Conservation (phyloP, 2,113 vertebrate species). For the Haemorhous mexicanus region DNA sequence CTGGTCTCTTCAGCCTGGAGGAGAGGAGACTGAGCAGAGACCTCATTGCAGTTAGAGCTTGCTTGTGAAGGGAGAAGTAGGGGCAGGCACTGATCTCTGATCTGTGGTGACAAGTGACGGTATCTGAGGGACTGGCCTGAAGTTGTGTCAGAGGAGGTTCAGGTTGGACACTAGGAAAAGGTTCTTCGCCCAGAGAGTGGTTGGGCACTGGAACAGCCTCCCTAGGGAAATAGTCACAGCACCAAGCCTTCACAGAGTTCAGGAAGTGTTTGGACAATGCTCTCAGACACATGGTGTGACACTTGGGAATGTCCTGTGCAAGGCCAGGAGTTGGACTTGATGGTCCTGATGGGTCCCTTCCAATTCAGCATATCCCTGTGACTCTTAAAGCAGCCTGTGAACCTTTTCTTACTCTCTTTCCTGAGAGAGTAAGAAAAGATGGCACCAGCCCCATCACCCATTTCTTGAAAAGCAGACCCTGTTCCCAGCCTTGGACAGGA, state of each 20-base stretch:
- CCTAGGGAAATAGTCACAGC: not conserved
- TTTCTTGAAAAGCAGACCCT: not conserved
- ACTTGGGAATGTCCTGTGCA: not conserved
- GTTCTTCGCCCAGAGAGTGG: not conserved
- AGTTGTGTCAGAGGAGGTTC: not conserved
- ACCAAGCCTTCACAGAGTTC: not conserved
- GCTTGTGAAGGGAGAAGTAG: accelerated
- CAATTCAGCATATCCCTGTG: not conserved
- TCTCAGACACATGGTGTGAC: not conserved
- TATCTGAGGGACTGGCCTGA: not conserved
- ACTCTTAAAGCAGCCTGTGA: not conserved
- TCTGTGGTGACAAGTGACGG: not conserved
- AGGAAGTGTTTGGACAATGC: not conserved
- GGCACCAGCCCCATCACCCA: not conserved
- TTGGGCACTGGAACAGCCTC: not conserved
- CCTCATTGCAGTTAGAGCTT: not conserved
- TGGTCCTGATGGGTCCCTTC: not conserved
- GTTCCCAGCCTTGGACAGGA: not conserved
- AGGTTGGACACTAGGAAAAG: not conserved
- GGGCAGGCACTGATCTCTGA: not conserved
- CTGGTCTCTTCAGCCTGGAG: not conserved
- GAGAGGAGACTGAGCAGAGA: not conserved
- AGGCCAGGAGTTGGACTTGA: not conserved
- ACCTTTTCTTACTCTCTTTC: not conserved
- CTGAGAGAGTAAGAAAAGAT: not conserved